These are phyloP conservation scores for Trogon surrucura DNA, from an alignment of 2,113 vertebrate species.

Conservation along the genomic window DNA sequence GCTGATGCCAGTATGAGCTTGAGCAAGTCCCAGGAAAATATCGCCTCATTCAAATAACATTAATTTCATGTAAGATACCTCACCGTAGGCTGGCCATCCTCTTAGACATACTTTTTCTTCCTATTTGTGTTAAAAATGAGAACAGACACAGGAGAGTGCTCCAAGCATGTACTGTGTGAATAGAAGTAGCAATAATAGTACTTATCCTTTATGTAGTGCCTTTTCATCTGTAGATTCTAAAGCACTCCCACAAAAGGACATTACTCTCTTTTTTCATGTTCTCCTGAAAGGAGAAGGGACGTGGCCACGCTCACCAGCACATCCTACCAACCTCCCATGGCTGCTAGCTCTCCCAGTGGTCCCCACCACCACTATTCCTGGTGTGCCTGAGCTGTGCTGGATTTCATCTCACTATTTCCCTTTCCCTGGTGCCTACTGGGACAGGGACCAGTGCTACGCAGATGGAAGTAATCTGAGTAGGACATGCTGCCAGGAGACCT, in stretches of 20 bases:
- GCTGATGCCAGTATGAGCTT: background rate
- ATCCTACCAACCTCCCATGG: rapidly evolving
- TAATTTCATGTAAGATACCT: background rate
- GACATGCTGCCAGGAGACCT: background rate
- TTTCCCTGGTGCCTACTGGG: background rate
- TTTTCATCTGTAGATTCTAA: constrained; percentile 18
- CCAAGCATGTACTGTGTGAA: background rate
- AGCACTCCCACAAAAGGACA: background rate
- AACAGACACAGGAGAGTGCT: background rate
- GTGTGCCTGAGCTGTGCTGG: background rate
- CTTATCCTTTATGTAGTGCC: background rate
- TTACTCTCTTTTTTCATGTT: background rate
- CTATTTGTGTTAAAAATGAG: background rate
- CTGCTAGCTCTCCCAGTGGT: background rate
- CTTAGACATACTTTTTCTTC: background rate
- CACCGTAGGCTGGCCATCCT: background rate
- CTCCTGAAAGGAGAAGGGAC: background rate
- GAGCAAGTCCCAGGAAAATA: background rate
- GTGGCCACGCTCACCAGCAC: background rate
- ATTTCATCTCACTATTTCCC: background rate
- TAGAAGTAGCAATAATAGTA: background rate
- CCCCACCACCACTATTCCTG: background rate
- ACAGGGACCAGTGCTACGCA: rapidly evolving
- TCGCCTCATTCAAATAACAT: background rate
- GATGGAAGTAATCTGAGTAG: background rate